A percentile compares a stretch with the other conserved stretches of the same genome.
phyloP scores from a whole-genome alignment of 1,140 invertebrate species.

The Brachionus calyciflorus region DNA sequence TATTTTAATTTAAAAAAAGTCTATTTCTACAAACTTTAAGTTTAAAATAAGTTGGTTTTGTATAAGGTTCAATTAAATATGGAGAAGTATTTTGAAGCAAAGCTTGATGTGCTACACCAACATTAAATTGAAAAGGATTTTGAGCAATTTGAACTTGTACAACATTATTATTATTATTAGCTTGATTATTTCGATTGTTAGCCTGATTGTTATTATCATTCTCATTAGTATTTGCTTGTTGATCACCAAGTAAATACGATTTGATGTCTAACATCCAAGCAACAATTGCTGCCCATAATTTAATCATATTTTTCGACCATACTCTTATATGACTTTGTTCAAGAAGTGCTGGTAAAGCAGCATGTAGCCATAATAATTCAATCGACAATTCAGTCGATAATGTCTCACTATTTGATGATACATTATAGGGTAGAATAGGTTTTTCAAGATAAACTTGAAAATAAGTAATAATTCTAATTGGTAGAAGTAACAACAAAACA shows the following conservation, averaged over 20 bases:
- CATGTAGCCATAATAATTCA: conserved; percentile 87
- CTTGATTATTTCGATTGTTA: not conserved
- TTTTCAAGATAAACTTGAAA: conserved; percentile 7
- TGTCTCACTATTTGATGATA: conserved; percentile 66
- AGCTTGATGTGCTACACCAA: conserved; percentile 64
- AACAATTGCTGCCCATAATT: conserved; percentile 77
- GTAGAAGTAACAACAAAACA: conserved; percentile 23
- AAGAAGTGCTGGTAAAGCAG: conserved; percentile 87
- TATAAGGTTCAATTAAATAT: conserved; percentile 71
- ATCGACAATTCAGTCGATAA: conserved; percentile 79
- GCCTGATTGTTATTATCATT: conserved; percentile 55
- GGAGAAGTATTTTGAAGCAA: conserved; percentile 62
- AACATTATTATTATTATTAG: not conserved
- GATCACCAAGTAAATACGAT: conserved; percentile 77
- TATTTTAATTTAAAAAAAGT: not conserved
- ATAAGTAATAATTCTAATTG: conserved; percentile 14
- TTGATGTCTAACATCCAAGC: conserved; percentile 79
- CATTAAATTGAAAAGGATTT: conserved; percentile 50
- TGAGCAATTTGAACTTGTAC: conserved; percentile 36
- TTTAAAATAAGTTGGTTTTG: conserved; percentile 76
- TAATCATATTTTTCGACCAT: conserved; percentile 77
- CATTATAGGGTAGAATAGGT: conserved; percentile 47
- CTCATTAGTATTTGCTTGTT: conserved; percentile 39
- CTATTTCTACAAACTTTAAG: conserved; percentile 67
- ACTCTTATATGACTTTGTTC: conserved; percentile 90